Evolutionary conservation across 2,113 vertebrate genomes (phyloP).

Genomic region (Scopus umbretta): DNA sequence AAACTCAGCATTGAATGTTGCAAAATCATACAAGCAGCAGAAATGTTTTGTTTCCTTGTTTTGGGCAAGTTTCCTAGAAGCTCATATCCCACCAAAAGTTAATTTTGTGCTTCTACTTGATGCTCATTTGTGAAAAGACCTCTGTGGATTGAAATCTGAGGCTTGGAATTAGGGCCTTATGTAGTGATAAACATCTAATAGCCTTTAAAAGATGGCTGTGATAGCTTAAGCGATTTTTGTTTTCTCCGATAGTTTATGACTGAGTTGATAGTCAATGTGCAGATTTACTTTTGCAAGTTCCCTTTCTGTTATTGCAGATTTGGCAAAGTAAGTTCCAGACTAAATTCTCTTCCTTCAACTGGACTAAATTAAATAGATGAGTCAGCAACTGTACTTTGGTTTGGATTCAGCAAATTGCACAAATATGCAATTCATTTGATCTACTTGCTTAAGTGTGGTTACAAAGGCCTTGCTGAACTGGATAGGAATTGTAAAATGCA

Average conservation of each 20-base stretch:
- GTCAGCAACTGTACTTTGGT: neutral
- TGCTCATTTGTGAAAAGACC: neutral
- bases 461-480: neutral
- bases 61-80: neutral
- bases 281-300: neutral
- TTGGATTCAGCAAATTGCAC: neutral
- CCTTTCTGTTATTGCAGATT: neutral
- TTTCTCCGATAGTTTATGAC: neutral
- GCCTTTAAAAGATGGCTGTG: neutral
- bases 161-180: neutral
- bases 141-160: neutral
- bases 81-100: neutral
- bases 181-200: neutral
- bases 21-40: neutral
- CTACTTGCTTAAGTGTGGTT: neutral
- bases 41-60: neutral
- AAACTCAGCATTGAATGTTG: neutral
- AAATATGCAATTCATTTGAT: neutral
- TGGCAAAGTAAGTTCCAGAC: neutral
- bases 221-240: neutral
- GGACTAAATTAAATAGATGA: neutral
- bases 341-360: neutral
- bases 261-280: neutral
- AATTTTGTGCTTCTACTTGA: neutral
- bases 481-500: neutral